These are phyloP conservation scores for Okamejei kenojei DNA, from an alignment of 2,797 vertebrate genomes.

Conservation along the genomic window DNA sequence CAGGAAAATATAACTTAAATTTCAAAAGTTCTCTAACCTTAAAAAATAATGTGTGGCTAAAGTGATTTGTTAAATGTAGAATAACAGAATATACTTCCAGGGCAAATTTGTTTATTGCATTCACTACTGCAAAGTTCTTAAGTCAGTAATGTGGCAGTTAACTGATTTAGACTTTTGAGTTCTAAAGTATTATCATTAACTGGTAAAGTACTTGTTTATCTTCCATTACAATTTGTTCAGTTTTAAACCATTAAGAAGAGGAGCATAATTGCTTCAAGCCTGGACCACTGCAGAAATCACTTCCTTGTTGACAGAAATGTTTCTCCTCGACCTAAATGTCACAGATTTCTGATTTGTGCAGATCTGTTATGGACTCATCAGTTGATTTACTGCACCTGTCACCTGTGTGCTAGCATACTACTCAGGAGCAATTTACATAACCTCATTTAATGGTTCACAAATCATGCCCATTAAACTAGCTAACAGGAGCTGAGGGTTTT, in stretches of 20 bases:
- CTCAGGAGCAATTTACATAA: slow-evolving; percentile 99
- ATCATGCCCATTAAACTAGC: slow-evolving; percentile 99
- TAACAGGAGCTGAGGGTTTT: slow-evolving; percentile 99
- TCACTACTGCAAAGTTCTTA: slow-evolving; percentile 33
- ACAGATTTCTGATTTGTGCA: slow-evolving; percentile 73
- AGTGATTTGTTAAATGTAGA: background rate
- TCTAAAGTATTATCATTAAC: slow-evolving; percentile 61
- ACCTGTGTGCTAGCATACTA: slow-evolving; percentile 98
- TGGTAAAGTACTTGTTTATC: slow-evolving; percentile 73
- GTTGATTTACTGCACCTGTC: slow-evolving; percentile 95
- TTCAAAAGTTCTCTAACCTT: background rate
- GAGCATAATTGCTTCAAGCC: slow-evolving; percentile 71
- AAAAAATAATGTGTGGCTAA: background rate
- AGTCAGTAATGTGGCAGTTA: slow-evolving; percentile 31
- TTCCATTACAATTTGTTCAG: slow-evolving; percentile 74
- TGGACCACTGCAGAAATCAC: slow-evolving; percentile 75
- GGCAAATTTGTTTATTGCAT: background rate
- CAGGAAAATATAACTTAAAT: background rate
- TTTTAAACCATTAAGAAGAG: slow-evolving; percentile 72
- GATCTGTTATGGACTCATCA: slow-evolving; percentile 71
- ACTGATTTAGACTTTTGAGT: slow-evolving; percentile 36
- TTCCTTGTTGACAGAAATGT: slow-evolving; percentile 75
- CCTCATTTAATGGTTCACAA: slow-evolving; percentile 99
- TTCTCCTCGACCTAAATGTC: slow-evolving; percentile 74
- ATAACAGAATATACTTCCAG: slow-evolving; percentile 3